Base-by-base conservation (phyloP, 2,113 vertebrate genomes). In the Crotalus tigris region DNA sequence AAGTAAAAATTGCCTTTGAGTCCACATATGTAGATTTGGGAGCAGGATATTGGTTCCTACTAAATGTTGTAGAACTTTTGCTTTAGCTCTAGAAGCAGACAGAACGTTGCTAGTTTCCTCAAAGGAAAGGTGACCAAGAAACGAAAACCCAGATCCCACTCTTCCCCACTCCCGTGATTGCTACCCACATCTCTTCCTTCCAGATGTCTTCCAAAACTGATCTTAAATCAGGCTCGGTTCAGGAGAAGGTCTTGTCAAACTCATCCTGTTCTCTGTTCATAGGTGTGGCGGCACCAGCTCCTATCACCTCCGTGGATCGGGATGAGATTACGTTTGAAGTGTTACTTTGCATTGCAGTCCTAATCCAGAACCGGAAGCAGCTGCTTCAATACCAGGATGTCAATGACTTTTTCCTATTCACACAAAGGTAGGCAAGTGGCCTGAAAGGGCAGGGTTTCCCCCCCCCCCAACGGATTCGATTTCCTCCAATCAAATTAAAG, bases 391-490 rank as follows among this genome's bases (percentile, higher is more conserved):
- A 85, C 55, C 75, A 90, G n/a, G 49, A 90, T 21, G n/a, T 64
- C 55, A 89, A 54, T 21, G 89, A 95, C 49, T 89, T 92, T 51
- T 90, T 94, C 88, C 92, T 93, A 51, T 92, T 92, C 85, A 75
- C 89, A 87, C 92, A 89, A 46, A 93, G 90, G 91, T 94, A 44
- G 11, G 51, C 3, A 39, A 57, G 21, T 7, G 19, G 44, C 57
- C 23, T 13, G 33, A 21, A 12, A 24, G 21, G 2, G 19, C 2
- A 7, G 6, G 39, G 23, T 13, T 5, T 51, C 8, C 8, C 8
- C 8, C 5, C 33, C 49, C 29, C 59, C 24, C 53, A n/a, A 26
- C 1, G 21, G 55, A 44, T n/a, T 46, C 26, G 2, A n/a, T 59
- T 88, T 21, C 39, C 53, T 26, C 54, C 17, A 81, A 81, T 21